phyloP scores from a whole-genome alignment of 1,140 invertebrate genomes.

The Heliconius hermathena region DNA sequence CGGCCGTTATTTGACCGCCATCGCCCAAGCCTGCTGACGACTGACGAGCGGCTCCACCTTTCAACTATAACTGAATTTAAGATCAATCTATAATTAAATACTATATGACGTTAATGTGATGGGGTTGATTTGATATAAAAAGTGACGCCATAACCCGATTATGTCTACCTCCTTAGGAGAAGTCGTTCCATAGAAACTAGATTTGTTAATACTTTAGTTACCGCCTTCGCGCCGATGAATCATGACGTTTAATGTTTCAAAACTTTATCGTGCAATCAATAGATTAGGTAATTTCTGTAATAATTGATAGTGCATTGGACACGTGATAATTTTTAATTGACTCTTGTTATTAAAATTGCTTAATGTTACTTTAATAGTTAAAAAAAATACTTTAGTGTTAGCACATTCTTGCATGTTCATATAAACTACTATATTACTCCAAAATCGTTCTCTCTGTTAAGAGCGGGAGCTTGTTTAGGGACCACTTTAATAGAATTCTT shows the following conservation, averaged over 20 bases:
- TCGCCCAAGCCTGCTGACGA: slow-evolving; percentile 73
- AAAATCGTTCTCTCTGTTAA: background rate
- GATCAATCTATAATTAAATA: slow-evolving; percentile 13
- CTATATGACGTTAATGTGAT: background rate
- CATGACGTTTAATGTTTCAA: slow-evolving; percentile 43
- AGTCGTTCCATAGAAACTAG: slow-evolving; percentile 21
- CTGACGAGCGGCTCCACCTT: slow-evolving; percentile 64
- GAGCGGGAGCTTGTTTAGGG: too few relatives aligned
- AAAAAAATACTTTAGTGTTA: background rate
- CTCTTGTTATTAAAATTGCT: background rate
- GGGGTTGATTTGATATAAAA: slow-evolving; percentile 12
- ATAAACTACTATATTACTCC: background rate
- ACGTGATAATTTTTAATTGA: slow-evolving; percentile 6
- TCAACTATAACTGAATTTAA: slow-evolving; percentile 32
- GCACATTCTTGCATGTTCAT: background rate
- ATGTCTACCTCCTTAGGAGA: background rate
- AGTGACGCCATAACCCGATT: slow-evolving; percentile 1
- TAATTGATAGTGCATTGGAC: slow-evolving; percentile 2
- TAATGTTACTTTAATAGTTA: background rate
- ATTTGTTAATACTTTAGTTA: slow-evolving; percentile 34
- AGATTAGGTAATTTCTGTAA: slow-evolving; percentile 1
- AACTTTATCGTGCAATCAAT: slow-evolving; percentile 20
- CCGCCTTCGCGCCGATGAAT: slow-evolving; percentile 61
- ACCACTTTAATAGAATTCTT: too few relatives aligned
- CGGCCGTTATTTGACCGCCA: slow-evolving; percentile 78